phyloP scores from a whole-genome alignment of 1,140 invertebrate genomes.

The Lerema accius region DNA sequence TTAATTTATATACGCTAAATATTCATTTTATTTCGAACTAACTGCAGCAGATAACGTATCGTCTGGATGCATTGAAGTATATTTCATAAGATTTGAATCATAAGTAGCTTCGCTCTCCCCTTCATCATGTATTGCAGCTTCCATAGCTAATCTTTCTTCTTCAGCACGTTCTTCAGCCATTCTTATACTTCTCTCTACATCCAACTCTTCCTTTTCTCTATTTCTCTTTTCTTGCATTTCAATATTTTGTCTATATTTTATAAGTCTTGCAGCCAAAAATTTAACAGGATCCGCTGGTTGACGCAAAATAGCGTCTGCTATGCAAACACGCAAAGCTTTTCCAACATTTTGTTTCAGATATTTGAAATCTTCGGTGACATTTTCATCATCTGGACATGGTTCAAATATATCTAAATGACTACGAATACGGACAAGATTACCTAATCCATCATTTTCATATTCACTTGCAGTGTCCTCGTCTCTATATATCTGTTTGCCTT shows the following conservation, averaged over 20 bases:
- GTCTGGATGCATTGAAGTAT: conserved; percentile 50
- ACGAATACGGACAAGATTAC: conserved; percentile 72
- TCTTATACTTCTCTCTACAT: conserved; percentile 62
- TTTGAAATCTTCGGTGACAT: conserved; percentile 70
- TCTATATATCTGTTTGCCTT: conserved; percentile 73
- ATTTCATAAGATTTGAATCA: conserved; percentile 70
- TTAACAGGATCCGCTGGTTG: conserved; percentile 74
- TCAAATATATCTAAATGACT: conserved; percentile 68
- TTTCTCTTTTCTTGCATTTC: conserved; percentile 63
- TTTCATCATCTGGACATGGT: conserved; percentile 63
- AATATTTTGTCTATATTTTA: conserved; percentile 71
- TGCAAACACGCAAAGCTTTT: conserved; percentile 62
- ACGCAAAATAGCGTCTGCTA: conserved; percentile 63
- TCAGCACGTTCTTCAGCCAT: conserved; percentile 60
- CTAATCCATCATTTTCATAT: conserved; percentile 76
- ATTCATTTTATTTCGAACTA: conserved; percentile 55
- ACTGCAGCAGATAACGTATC: conserved; percentile 41
- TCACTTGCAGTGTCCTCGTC: conserved; percentile 67
- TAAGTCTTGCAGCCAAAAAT: conserved; percentile 57
- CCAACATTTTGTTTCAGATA: conserved; percentile 70
- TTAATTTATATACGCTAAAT: too few relatives aligned
- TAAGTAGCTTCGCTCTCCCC: conserved; percentile 69
- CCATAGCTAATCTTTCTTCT: conserved; percentile 57
- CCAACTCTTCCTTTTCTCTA: conserved; percentile 62
- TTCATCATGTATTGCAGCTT: conserved; percentile 48